These are phyloP conservation scores for Lethenteron camtschaticum DNA, from an alignment of 2,113 vertebrate species.

Conservation along the genomic window DNA sequence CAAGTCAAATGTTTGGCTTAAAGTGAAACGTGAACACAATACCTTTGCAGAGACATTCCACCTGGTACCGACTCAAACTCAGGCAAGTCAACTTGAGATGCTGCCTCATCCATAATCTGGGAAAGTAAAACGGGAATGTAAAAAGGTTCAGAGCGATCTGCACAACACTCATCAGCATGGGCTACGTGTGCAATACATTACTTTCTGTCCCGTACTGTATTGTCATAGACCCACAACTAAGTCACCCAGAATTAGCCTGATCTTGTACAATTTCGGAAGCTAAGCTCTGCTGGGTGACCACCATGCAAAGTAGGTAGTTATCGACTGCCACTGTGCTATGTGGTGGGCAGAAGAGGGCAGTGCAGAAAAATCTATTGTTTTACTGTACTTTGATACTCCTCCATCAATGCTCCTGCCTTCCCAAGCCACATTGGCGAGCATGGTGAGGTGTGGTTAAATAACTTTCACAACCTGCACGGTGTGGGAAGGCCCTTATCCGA, in stretches of 20 bases:
- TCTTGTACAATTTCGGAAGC: neutral
- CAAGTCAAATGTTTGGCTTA: neutral
- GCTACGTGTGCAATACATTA: neutral
- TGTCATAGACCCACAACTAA: neutral
- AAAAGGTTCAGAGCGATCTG: neutral
- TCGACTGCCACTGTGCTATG: too few species aligned
- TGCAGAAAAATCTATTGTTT: too few species aligned
- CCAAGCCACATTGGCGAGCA: too few species aligned
- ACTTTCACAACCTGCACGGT: too few species aligned
- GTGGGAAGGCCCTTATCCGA: neutral
- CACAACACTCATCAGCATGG: neutral
- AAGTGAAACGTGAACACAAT: slow-evolving; percentile 10
- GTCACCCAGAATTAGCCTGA: neutral
- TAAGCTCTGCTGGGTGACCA: neutral
- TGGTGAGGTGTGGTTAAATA: too few species aligned
- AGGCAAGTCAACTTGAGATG: slow-evolving; percentile 12
- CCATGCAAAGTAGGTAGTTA: neutral
- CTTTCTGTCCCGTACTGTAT: neutral
- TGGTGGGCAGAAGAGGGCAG: too few species aligned
- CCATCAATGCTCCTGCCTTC: too few species aligned
- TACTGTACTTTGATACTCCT: too few species aligned
- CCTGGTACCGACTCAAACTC: slow-evolving; percentile 20
- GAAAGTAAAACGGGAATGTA: slow-evolving; percentile 10
- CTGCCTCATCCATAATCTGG: slow-evolving; percentile 18
- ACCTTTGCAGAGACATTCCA: slow-evolving; percentile 33